Conservation (phyloP, 2,888 invertebrate genomes). For the Harmothoe impar region DNA sequence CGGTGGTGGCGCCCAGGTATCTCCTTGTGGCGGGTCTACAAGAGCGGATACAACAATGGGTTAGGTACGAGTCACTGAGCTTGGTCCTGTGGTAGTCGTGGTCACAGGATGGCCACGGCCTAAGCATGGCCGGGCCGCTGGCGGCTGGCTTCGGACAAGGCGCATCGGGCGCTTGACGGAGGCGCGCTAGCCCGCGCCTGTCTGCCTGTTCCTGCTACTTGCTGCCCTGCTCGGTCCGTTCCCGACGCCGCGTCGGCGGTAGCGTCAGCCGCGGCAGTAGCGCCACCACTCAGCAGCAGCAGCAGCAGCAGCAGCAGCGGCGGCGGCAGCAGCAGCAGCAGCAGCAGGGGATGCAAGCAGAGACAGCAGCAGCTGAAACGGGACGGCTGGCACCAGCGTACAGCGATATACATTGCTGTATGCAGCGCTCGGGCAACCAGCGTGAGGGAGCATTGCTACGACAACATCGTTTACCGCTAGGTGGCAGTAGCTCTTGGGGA, state of each 20-base stretch:
- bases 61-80: not conserved
- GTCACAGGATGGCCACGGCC: not conserved
- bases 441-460: not conserved
- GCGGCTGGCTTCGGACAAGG: not conserved
- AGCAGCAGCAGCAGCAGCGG: conserved; percentile 14
- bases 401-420: not conserved
- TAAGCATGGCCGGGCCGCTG: conserved; percentile 26
- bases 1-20: not conserved
- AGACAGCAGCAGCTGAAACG: not conserved
- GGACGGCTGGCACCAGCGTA: not conserved
- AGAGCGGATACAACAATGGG: not conserved
- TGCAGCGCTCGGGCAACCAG: not conserved
- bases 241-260: not conserved
- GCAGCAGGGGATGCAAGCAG: not conserved
- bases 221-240: not conserved
- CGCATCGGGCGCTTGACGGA: conserved; percentile 14
- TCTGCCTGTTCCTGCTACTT: not conserved
- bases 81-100: not conserved
- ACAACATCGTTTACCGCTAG: conserved; percentile 9
- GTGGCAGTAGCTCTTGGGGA: conserved; percentile 10
- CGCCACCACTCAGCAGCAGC: not conserved
- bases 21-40: not conserved
- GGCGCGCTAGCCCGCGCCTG: conserved; percentile 23
- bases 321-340: not conserved
- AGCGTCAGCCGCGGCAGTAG: not conserved